Evolutionary conservation across 2,797 vertebrate genomes (phyloP), one percentile per base, ranked within the genome.

Genomic region (Lacerta viridis): DNA sequence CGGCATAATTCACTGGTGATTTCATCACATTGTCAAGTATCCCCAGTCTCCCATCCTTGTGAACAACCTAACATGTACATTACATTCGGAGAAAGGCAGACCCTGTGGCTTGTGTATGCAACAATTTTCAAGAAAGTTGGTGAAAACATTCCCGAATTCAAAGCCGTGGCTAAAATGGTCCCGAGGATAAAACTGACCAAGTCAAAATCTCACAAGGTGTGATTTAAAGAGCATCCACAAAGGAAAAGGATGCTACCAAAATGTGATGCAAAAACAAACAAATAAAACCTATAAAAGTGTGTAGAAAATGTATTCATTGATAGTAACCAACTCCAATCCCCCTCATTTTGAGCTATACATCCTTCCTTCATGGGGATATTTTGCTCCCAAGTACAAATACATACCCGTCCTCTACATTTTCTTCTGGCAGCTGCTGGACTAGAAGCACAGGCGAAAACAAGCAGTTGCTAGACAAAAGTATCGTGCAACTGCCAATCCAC

Each of bases 11-110:
- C 84, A 29, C 1, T 71, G 83, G 81, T 20, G 75, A 87, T 87
- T 88, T 88, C 46, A 83, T 93, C 89, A 90, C 84, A 91, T 74
- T 80, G 89, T 86, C 61, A 87, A 87, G 80, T 83, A 5, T 3
- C 6, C n/a, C 11, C 77, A 0, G 64, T 20, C 46, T 39, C 85
- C 11, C 7, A 1, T 13, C 43, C 33, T 39, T 36, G 23, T 33
- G 41, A 33, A 55, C 17, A 85, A 74, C 46, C 46, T 79, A 68
- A 43, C 11, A 66, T 7, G 25, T 41, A 27, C 8, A 17, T 68
- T 50, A 50, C 1, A 20, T 78, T 17, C 3, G 8, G n/a, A 39
- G 61, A 23, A 33, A 50, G 61, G 76, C 41, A 33, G 29, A 33
- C 20, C 18, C 18, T 23, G 23, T 18, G 4, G 18, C 50, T 50